Evolutionary conservation across 2,888 invertebrate species (phyloP).

Genomic region (Ophioninae sp.): DNA sequence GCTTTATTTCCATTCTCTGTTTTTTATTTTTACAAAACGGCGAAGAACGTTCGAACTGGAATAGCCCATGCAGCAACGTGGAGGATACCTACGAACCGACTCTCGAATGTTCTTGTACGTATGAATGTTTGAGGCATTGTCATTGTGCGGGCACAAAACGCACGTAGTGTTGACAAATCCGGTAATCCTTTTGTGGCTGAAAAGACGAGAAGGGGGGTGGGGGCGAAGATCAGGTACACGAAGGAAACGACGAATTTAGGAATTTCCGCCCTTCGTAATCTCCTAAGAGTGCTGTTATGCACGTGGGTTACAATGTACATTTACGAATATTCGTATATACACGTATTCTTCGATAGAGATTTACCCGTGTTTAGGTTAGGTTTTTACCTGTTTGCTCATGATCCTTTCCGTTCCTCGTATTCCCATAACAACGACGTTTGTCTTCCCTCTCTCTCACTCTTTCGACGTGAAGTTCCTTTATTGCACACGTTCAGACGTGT

Average conservation of each 20-base stretch:
- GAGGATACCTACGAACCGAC: neutral
- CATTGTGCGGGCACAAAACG: neutral
- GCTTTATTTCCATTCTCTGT: neutral
- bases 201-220: neutral
- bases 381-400: no score
- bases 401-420: no score
- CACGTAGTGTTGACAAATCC: slow-evolving; percentile 47
- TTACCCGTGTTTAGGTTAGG: no score
- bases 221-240: neutral
- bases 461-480: no score
- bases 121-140: neutral
- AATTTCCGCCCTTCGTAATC: slow-evolving; percentile 27
- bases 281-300: slow-evolving; percentile 27
- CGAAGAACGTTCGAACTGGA: neutral
- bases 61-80: neutral
- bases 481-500: no score
- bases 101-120: neutral
- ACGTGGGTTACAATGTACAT: neutral
- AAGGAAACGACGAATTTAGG: slow-evolving; percentile 7
- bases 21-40: neutral
- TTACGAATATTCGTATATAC: neutral
- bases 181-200: slow-evolving; percentile 49
- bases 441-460: no score
- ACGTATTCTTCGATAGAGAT: neutral
- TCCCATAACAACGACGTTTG: no score